phyloP scores from a whole-genome alignment of 2,797 vertebrate species.

The Gallinago solitaria region DNA sequence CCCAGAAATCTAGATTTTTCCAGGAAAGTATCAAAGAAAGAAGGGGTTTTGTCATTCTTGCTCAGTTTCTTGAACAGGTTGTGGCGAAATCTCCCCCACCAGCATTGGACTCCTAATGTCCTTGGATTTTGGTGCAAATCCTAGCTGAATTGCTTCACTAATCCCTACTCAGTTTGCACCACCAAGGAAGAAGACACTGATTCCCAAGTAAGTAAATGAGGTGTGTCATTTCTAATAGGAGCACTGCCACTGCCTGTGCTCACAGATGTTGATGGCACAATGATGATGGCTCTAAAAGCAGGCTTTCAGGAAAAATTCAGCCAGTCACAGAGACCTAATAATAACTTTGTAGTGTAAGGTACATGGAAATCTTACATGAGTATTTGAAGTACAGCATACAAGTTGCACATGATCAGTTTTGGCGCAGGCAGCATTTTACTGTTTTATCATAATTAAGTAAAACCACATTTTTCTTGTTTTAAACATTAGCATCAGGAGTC shows the following conservation, averaged over 20 bases:
- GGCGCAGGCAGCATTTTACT: background rate
- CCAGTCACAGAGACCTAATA: background rate
- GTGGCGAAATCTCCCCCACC: background rate
- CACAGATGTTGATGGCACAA: background rate
- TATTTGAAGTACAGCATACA: background rate
- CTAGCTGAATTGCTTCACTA: background rate
- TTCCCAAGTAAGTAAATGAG: background rate
- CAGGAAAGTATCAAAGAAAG: background rate
- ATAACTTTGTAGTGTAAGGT: background rate
- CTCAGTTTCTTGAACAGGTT: background rate
- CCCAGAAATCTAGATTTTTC: background rate
- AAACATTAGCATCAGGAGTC: background rate
- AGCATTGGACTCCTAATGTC: background rate
- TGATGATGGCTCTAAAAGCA: background rate
- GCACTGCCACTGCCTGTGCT: background rate
- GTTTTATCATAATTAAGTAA: background rate
- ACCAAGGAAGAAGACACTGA: background rate
- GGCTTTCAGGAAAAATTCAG: background rate
- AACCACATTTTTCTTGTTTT: background rate
- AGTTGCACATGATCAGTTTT: background rate
- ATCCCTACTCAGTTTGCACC: background rate
- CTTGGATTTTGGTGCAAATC: background rate
- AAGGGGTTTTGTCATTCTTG: background rate
- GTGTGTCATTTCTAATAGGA: background rate
- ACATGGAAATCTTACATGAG: accelerated